These are phyloP conservation scores for Tretioscincus oriximinensis DNA, from an alignment of 2,113 vertebrate species.

Conservation along the genomic window DNA sequence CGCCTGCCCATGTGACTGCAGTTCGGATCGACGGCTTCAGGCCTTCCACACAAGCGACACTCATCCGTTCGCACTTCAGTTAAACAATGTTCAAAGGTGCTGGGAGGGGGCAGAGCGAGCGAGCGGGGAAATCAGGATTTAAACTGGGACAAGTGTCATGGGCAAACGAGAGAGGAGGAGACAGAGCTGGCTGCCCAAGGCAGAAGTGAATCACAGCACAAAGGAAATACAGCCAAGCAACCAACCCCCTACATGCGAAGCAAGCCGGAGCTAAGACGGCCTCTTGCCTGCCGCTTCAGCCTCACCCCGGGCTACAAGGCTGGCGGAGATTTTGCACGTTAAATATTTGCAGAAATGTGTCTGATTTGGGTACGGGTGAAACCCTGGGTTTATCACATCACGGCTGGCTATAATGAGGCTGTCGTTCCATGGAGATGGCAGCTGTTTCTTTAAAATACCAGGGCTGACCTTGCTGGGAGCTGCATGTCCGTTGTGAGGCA, in stretches of 20 bases:
- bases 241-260: not conserved
- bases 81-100: not conserved
- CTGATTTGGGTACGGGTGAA: not conserved
- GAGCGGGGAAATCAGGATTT: constrained; percentile 8
- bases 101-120: not conserved
- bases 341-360: not conserved
- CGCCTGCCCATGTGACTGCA: not conserved
- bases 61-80: not conserved
- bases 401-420: not conserved
- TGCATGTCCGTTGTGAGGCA: not conserved
- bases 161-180: accelerated
- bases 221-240: not conserved
- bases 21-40: not conserved
- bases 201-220: not conserved
- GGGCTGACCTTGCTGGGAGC: not conserved
- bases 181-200: accelerated
- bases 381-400: not conserved
- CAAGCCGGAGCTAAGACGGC: not conserved
- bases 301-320: not conserved
- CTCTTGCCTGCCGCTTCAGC: not conserved
- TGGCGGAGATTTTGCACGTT: not conserved
- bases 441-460: not conserved
- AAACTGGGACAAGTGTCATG: constrained; percentile 24
- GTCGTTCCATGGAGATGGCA: not conserved
- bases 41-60: not conserved